A percentile compares a stretch with the other conserved stretches of the same genome.
These are phyloP conservation scores for Acronicta psi DNA, from an alignment of 2,888 invertebrate species.

Conservation along the genomic window DNA sequence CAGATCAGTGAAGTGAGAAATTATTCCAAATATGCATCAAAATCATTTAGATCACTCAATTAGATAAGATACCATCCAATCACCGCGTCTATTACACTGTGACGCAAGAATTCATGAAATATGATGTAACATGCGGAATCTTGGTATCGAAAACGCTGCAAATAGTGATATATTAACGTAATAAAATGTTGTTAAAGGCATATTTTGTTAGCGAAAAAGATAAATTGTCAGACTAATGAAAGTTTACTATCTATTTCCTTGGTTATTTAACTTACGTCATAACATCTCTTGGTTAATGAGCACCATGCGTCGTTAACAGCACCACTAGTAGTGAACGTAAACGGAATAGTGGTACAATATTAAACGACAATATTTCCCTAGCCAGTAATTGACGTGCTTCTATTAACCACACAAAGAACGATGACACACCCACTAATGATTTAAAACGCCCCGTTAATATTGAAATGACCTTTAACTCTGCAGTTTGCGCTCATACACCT, in stretches of 20 bases:
- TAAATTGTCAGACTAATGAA: constrained; percentile 24
- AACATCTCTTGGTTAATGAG: constrained; percentile 34
- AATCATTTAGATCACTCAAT: constrained; percentile 24
- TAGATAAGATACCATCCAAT: constrained; percentile 37
- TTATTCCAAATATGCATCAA: constrained; percentile 19
- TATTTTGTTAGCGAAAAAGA: no score
- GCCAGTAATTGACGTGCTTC: constrained; percentile 81
- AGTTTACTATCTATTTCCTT: constrained; percentile 18
- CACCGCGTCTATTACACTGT: constrained; percentile 18
- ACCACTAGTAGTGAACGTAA: constrained; percentile 7
- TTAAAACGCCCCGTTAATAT: constrained; percentile 62
- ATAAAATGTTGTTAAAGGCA: no score
- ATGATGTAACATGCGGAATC: constrained; percentile 12
- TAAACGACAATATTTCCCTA: constrained; percentile 78
- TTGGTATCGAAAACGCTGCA: constrained; percentile 13
- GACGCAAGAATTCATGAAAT: constrained; percentile 15
- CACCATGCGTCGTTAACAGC: constrained; percentile 16
- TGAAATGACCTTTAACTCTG: constrained; percentile 66
- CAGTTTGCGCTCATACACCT: constrained; percentile 63
- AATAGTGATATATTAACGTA: neutral
- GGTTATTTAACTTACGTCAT: constrained; percentile 1
- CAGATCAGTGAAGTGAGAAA: constrained; percentile 1
- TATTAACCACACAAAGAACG: constrained; percentile 70
- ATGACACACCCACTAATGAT: constrained; percentile 77
- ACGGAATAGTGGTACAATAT: constrained; percentile 63